Evolutionary conservation across 2,113 vertebrate species (phyloP), one percentile per base, ranked within the genome.

Genomic region (Vireo altiloquus): DNA sequence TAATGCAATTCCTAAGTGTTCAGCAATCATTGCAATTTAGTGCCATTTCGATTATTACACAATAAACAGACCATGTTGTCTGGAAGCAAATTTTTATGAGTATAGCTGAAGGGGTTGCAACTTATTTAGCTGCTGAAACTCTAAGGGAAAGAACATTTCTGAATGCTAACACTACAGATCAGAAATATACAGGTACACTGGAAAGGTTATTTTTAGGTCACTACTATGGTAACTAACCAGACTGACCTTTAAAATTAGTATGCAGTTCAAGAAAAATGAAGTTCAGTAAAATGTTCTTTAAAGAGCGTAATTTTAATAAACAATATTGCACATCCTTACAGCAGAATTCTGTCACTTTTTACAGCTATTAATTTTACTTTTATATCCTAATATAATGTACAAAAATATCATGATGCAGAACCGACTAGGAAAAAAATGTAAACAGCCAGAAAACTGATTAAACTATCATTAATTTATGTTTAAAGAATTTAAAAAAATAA

Each of bases 41-140:
- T 98, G 98, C 98, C 98, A 98, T 98, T 98, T 98, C 98, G 97
- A 98, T 98, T 98, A 98, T 98, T 98, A 98, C 98, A 98, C 98
- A 98, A 98, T 98, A 98, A 98, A 98, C 98, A 98, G 98, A 98
- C 98, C 98, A 97, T 98, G 98, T 98, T 98, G 98, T 98, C 98
- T 98, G 97, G 97, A 97, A 98, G 98, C 97, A 97, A 98, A 98
- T 98, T 98, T 98, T 98, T 98, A 98, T 98, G 98, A 98, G 98
- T 98, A 98, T 98, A 97, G 98, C 98, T 98, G 96, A 98, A 98
- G 98, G 98, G 98, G 95, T 95, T 97, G 97, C 98, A 97, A 98
- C 98, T 98, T 98, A 98, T 98, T 98, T 97, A 98, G 97, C 97
- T 98, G 97, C 95, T 97, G 97, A 98, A 98, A 98, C 97, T 98